Conservation (phyloP, 2,797 vertebrate species). For the Sphaeramia orbicularis region DNA sequence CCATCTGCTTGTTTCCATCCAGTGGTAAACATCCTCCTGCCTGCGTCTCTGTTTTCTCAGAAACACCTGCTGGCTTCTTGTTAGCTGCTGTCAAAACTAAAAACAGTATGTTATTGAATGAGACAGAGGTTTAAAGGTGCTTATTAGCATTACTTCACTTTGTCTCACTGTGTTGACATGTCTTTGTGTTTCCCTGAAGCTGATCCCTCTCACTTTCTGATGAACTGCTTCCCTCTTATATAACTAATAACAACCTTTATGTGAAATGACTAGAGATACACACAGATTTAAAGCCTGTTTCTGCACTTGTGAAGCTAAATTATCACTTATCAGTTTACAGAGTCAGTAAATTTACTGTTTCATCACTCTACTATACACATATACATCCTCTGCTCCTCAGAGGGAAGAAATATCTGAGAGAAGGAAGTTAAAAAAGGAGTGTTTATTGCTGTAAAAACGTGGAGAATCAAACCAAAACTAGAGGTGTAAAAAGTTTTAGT, state of each 20-base stretch:
- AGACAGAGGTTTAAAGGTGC: slow-evolving; percentile 16
- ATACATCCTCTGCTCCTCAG: slow-evolving; percentile 1
- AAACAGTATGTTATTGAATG: slow-evolving; percentile 12
- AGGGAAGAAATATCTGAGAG: background rate
- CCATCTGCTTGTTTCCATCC: slow-evolving; percentile 26
- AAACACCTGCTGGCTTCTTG: slow-evolving; percentile 51
- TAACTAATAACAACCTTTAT: slow-evolving; percentile 42
- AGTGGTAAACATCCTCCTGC: slow-evolving; percentile 51
- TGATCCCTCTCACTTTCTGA: background rate
- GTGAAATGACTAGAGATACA: slow-evolving; percentile 19
- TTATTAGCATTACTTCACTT: slow-evolving; percentile 32
- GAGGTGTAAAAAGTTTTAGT: too few species aligned
- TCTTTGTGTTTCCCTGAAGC: slow-evolving; percentile 13
- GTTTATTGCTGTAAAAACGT: background rate
- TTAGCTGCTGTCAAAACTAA: slow-evolving; percentile 33
- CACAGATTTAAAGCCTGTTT: slow-evolving; percentile 29
- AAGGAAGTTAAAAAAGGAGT: background rate
- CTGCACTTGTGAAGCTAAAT: slow-evolving; percentile 8
- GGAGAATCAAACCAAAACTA: too few species aligned
- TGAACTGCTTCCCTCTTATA: slow-evolving; percentile 21
- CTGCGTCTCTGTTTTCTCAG: slow-evolving; percentile 29
- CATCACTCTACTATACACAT: background rate
- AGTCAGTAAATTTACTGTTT: slow-evolving; percentile 6
- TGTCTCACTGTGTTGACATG: slow-evolving; percentile 13
- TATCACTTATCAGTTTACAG: slow-evolving; percentile 35